Conservation (phyloP, 2,113 vertebrate genomes). For the Channa argus region DNA sequence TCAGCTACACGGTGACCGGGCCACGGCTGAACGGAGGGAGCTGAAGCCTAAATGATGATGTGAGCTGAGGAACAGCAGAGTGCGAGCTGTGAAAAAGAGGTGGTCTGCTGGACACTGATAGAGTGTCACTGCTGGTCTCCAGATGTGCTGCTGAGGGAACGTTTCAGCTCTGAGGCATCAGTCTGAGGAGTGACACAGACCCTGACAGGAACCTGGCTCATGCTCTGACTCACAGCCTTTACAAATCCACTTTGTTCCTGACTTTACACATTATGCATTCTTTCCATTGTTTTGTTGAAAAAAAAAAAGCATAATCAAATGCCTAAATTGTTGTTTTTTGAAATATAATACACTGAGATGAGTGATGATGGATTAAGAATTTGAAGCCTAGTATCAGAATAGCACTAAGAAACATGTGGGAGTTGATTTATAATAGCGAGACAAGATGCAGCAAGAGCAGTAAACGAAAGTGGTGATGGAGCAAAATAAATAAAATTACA, state of each 20-base stretch:
- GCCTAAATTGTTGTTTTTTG: no score
- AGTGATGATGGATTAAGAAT: no score
- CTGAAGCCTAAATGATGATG: slow-evolving; percentile 8
- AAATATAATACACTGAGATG: no score
- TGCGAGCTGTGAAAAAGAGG: slow-evolving; percentile 6
- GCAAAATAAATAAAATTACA: no score
- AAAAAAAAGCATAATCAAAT: no score
- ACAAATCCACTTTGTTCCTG: background rate
- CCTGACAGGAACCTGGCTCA: slow-evolving; percentile 45
- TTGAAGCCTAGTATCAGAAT: no score
- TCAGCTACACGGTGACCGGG: background rate
- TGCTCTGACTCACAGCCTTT: background rate
- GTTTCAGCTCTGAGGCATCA: slow-evolving; percentile 53
- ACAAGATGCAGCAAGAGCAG: no score
- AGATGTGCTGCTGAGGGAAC: slow-evolving; percentile 78
- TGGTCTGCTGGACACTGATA: slow-evolving; percentile 21
- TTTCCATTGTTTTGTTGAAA: no score
- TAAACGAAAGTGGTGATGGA: no score
- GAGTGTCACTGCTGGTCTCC: slow-evolving; percentile 58
- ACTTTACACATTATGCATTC: no score
- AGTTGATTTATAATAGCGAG: no score
- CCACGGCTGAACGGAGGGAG: background rate
- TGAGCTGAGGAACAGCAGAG: background rate
- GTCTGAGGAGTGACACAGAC: slow-evolving; percentile 52
- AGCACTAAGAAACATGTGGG: no score